Evolutionary conservation across 2,888 invertebrate genomes (phyloP), one percentile per base, ranked within the genome.

Genomic region (Eubasilissa splendida): DNA sequence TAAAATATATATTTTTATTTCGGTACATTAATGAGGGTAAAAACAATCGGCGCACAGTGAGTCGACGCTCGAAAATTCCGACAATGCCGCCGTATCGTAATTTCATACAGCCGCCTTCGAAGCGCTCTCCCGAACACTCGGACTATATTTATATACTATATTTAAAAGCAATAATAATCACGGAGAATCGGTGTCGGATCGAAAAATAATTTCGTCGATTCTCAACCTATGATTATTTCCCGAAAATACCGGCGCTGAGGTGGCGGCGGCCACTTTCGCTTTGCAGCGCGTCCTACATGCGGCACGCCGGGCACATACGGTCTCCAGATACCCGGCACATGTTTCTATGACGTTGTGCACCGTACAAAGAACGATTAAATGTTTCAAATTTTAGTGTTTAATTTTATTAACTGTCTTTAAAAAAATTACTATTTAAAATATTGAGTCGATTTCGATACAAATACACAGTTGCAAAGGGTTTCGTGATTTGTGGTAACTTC

Each of bases 141-240:
- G 33, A 68, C 56, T 33, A 31, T 73, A 31, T 73, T 56, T 73
- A 50, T 52, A 63, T 73, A 63, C 65, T 82, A 82, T 80, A 80
- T 82, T 82, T 82, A 82, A 82, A 82, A 80, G 82, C 82, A 77
- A 80, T 82, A 80, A 63, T 63, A 63, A 63, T 63, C 63, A 63
- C 63, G 22, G 22, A 31, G 11, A 31, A 71, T 42, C 80, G 76
- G 79, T 77, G 80, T 80, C 75, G 80, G 77, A 71, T 66, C 65
- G 76, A 80, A 80, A 80, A 78, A 82, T 76, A 77, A 82, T 82
- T 78, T 80, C 65, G 71, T 78, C 73, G 76, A 78, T 76, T 80
- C 70, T 76, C 59, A 80, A 54, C 73, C 82, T 80, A 73, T 82
- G 77, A 82, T 82, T 82, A 82, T 63, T n/a, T 77, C 73, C 60